Conservation (phyloP, 2,888 invertebrate genomes). For the Leptinotarsa peninsularis region DNA sequence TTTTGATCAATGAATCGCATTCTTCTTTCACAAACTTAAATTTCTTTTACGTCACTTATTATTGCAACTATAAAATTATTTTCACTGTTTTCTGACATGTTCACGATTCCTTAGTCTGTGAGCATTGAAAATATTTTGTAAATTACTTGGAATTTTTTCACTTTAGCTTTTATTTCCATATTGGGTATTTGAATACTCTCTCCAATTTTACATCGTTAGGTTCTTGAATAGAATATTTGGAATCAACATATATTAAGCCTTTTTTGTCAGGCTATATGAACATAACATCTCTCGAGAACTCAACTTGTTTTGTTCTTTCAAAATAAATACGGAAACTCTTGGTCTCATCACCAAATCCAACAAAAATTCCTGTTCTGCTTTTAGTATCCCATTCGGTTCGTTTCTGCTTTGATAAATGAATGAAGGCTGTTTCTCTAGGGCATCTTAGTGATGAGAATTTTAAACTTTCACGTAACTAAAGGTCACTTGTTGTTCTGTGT, state of each 20-base stretch:
- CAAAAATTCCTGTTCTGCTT: constrained; percentile 53
- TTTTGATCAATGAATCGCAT: constrained; percentile 5
- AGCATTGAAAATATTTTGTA: not conserved
- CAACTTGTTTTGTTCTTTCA: constrained; percentile 30
- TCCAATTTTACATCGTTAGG: not conserved
- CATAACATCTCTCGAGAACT: constrained; percentile 25
- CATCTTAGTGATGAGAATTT: constrained; percentile 55
- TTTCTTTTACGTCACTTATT: not conserved
- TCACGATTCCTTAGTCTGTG: not conserved
- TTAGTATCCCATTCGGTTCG: constrained; percentile 57
- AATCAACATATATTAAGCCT: not conserved
- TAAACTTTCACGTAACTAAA: constrained; percentile 57
- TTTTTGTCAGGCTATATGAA: not conserved
- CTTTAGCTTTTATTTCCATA: not conserved
- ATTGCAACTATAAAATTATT: not conserved
- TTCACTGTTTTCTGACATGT: not conserved
- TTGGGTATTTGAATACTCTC: not conserved
- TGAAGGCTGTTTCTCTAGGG: constrained; percentile 59
- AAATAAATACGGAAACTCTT: constrained; percentile 42
- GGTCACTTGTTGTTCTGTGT: constrained; percentile 52
- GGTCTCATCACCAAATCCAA: constrained; percentile 56
- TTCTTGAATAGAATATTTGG: not conserved
- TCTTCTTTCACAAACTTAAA: not conserved
- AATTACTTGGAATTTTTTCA: not conserved
- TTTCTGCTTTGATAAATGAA: constrained; percentile 57